Base-by-base conservation (phyloP, 2,888 invertebrate species). In the Epirrita christyi region DNA sequence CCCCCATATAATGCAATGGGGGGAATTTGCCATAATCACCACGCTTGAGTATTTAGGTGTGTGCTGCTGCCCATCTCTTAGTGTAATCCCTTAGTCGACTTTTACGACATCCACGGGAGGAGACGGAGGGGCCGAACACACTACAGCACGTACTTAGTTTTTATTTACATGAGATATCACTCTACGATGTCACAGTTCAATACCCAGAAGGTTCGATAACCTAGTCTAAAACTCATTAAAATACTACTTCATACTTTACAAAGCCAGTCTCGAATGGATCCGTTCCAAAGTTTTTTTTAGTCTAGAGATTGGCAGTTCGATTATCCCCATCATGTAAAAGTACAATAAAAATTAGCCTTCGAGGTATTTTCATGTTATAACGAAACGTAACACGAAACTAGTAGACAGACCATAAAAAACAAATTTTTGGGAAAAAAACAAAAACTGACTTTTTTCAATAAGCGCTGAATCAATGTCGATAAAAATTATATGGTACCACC, bases 221-320 rank as follows among this genome's bases (percentile, higher is more conserved):
- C 36, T 21, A 34, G 37, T 37, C 14, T 11, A 46, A 46, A 50
- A 11, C 50, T 46, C 44, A 48, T 53, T 48, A 34, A 40, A 48
- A 49, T n/a, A 38, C 34, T 13, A 32, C 41, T 29, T 50, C 52
- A 48, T 54, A 53, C 37, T n/a, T 82, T 80, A 79, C 54, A 48
- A 55, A 55, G 51, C 11, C 76, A 83, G 74, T 78, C 81, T 68
- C 73, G 70, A 76, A 78, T 83, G 83, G 82, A 81, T 81, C 68
- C 70, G 63, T 69, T 71, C 67, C 70, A 68, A 67, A 65, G 73
- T 70, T 77, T 72, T 83, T 21, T 84, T 88, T 88, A 85, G 86
- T 81, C 82, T 72, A 76, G 67, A 82, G 90, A 90, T 90, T 90
- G 91, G 88, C 91, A 90, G 85, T 86, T 91, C 89, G 88, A 90